Evolutionary conservation across 2,888 invertebrate species (phyloP), one percentile per base, ranked within the genome.

Genomic region (Lochmaea capreae): DNA sequence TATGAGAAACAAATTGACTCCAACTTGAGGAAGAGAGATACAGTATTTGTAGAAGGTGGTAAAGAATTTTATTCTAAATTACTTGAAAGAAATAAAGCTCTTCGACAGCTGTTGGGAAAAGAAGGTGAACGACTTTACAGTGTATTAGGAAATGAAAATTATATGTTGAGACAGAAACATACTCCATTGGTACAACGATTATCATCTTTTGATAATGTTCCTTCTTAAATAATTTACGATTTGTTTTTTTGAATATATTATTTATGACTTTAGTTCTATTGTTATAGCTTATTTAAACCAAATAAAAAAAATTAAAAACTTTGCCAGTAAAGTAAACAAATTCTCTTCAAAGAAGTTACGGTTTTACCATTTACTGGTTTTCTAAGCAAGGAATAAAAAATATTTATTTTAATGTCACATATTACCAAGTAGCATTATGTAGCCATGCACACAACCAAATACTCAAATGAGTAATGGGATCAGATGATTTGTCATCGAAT

Each of bases 11-110:
- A 88, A 12, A 89, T 91, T 22, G 95, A 96, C 84, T 87, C 89
- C 70, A 86, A 88, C 76, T 87, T 96, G 22, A 89, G 90, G 76
- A 85, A 89, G 43, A 84, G 92, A 71, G 91, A 92, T 57, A 86
- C 88, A 57, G 88, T 92, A 59, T 94, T 92, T 84, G 87, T 92
- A 11, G 89, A 92, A 83, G 94, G 95, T 63, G 96, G 95, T 3
- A 87, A 92, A 43, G 92, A 93, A 84, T 96, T 91, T 87, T 96
- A 95, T 84, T 90, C 90, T 39, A 95, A 94, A 87, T 84, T 91
- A 39, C 84, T 94, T 54, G 88, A 91, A 79, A 91, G 93, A 84
- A 96, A 96, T 86, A 90, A 92, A 81, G 94, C 94, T 0, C 85
- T 95, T 18, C 88, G 94, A 79, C 87, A 88, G 73, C 84, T 95